Conservation (phyloP, 2,888 invertebrate species). For the Eristalinus sepulchralis region DNA sequence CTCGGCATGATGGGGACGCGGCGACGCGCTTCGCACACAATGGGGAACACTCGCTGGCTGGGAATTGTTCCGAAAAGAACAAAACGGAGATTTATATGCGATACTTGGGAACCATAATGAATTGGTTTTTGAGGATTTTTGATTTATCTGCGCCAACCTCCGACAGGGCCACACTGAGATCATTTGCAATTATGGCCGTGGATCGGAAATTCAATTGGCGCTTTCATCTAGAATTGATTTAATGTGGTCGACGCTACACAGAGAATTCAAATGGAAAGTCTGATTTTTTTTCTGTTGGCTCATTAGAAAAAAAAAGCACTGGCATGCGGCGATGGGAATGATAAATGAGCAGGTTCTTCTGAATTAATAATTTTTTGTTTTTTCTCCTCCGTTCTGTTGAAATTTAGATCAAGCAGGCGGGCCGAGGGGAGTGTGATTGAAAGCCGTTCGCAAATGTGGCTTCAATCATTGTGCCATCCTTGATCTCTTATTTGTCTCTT, state of each 20-base stretch:
- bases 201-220: background rate
- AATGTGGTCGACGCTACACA: background rate
- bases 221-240: background rate
- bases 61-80: constrained; percentile 1
- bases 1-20: constrained; percentile 16
- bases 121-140: constrained; percentile 13
- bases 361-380: background rate
- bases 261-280: background rate
- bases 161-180: constrained; percentile 5
- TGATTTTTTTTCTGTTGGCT: background rate
- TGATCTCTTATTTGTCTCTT: too few relatives aligned
- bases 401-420: background rate
- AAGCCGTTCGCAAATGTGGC: too few relatives aligned
- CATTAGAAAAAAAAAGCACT: background rate
- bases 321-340: background rate
- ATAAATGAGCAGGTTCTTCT: background rate
- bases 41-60: background rate
- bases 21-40: background rate
- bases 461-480: too few relatives aligned
- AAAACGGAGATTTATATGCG: constrained; percentile 7
- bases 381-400: background rate
- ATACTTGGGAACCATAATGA: background rate
- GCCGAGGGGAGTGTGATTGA: too few relatives aligned
- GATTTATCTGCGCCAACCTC: constrained; percentile 29
- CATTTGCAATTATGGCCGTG: constrained; percentile 12